These are phyloP conservation scores for Bursaphelenchus mucronatus DNA, from an alignment of 1,140 invertebrate genomes.

Conservation along the genomic window DNA sequence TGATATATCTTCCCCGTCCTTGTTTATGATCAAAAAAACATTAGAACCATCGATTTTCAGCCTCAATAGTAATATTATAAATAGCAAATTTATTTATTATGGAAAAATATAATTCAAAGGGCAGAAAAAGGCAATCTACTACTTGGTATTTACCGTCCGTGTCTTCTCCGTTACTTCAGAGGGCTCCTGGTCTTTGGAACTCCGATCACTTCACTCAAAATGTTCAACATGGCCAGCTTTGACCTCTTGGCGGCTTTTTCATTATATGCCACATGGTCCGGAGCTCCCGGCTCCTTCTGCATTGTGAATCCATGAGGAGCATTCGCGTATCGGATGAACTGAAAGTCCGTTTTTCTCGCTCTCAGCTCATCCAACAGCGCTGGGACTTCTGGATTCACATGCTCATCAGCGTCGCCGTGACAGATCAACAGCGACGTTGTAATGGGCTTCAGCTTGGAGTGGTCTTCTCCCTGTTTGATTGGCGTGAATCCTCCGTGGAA, in stretches of 20 bases:
- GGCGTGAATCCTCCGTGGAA: conserved; percentile 49
- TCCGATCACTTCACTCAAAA: conserved; percentile 32
- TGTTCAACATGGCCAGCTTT: conserved; percentile 26
- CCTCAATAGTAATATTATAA: no score
- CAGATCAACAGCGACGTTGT: conserved; percentile 42
- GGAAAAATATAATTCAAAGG: no score
- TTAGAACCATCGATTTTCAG: no score
- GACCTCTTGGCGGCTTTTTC: conserved; percentile 29
- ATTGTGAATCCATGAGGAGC: conserved; percentile 50
- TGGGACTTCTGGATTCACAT: conserved; percentile 26
- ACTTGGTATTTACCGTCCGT: no score
- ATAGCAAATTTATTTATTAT: no score
- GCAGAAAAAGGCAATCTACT: no score
- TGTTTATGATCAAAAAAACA: no score
- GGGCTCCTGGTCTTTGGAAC: neutral
- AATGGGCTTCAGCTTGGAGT: conserved; percentile 29
- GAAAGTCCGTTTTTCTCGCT: conserved; percentile 47
- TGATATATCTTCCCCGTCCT: no score
- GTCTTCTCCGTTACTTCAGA: no score
- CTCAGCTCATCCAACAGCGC: conserved; percentile 47
- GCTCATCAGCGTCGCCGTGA: conserved; percentile 50
- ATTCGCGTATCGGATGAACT: conserved; percentile 41
- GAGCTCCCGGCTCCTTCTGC: neutral
- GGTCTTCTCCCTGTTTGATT: conserved; percentile 22
- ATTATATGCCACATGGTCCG: conserved; percentile 24